Evolutionary conservation across 2,113 vertebrate species (phyloP).

Genomic region (Crotalus viridis): DNA sequence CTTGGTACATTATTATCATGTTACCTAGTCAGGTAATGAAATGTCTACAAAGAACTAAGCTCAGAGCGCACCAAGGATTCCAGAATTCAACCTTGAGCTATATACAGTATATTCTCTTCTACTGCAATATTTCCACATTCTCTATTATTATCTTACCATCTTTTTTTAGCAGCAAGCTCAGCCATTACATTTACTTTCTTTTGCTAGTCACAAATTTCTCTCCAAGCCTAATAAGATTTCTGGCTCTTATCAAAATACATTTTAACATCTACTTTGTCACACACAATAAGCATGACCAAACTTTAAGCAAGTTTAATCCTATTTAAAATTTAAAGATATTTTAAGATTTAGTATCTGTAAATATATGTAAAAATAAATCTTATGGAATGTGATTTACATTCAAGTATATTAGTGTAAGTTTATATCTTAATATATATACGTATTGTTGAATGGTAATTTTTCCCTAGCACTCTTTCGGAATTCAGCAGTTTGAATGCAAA

Average conservation of each 20-base stretch:
- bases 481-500: not conserved
- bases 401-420: not conserved
- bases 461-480: not conserved
- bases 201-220: not conserved
- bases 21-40: not conserved
- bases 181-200: not conserved
- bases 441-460: not conserved
- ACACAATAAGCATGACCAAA: not conserved
- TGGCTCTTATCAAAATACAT: not conserved
- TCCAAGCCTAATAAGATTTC: not conserved
- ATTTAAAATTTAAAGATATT: not conserved
- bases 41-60: not conserved
- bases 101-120: not conserved
- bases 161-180: not conserved
- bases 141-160: not conserved
- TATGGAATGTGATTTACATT: not conserved
- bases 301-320: not conserved
- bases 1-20: not conserved
- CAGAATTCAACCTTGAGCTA: not conserved
- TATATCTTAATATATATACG: not conserved
- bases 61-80: not conserved
- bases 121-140: not conserved
- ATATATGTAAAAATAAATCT: not conserved
- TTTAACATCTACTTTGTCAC: not conserved
- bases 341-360: not conserved